Percentiles rank a stretch among this genome's conserved stretches.
These are phyloP conservation scores for Zeugodacus cucurbitae DNA, from an alignment of 1,140 invertebrate species.

Conservation along the genomic window DNA sequence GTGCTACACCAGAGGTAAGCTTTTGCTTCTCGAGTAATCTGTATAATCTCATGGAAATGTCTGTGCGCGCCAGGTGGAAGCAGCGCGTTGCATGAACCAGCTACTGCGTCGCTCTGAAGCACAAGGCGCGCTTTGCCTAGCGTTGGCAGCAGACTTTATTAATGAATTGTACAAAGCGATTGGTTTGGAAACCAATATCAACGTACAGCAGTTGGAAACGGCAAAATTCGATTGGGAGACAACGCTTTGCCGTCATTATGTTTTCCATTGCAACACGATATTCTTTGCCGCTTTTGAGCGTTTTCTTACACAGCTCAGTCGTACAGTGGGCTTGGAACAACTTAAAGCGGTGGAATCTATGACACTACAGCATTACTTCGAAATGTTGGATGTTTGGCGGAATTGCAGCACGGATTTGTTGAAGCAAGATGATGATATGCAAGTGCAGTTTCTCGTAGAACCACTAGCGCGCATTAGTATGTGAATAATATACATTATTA, in stretches of 20 bases:
- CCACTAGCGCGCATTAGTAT: constrained; percentile 1
- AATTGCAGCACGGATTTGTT: not conserved
- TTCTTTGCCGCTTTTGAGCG: not conserved
- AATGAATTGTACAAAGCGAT: not conserved
- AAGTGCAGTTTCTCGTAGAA: not conserved
- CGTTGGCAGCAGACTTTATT: not conserved
- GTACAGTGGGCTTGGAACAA: not conserved
- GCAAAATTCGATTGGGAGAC: not conserved
- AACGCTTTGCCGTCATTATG: not conserved
- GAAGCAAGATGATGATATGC: not conserved
- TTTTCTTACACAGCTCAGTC: not conserved
- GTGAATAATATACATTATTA: not conserved
- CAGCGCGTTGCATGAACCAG: not conserved
- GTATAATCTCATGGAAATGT: not conserved
- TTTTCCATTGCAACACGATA: not conserved
- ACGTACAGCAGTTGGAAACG: not conserved
- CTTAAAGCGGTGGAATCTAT: not conserved
- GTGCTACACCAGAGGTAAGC: not conserved
- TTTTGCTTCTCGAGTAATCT: not conserved
- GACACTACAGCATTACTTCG: not conserved
- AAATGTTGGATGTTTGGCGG: not conserved
- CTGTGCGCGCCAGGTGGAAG: not conserved
- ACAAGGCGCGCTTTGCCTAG: not conserved
- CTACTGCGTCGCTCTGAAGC: not conserved
- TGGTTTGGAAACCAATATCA: not conserved